These are phyloP conservation scores for Xenops minutus DNA, from an alignment of 2,797 vertebrate genomes.

Conservation along the genomic window DNA sequence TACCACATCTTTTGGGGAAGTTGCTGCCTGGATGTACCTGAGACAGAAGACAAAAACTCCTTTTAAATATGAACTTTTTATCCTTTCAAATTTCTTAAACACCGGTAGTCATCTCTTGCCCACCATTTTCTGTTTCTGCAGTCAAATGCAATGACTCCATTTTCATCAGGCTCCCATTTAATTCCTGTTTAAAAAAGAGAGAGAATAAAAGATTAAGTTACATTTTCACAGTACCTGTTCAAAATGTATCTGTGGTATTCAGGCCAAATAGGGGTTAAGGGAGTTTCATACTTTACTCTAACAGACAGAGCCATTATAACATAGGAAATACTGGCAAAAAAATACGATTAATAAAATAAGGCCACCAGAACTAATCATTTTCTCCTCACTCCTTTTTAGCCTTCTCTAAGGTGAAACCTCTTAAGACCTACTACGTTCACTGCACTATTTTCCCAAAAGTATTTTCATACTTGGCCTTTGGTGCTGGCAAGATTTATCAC, in stretches of 20 bases:
- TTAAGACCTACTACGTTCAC: background rate
- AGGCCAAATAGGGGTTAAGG: background rate
- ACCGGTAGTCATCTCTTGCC: background rate
- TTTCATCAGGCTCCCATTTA: constrained; percentile 97
- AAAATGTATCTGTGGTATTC: background rate
- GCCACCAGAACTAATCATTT: background rate
- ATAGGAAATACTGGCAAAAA: background rate
- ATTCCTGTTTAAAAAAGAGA: constrained; percentile 79
- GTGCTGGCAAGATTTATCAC: background rate
- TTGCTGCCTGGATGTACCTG: constrained; percentile 98
- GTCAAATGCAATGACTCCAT: constrained; percentile 97
- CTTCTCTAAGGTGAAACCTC: background rate
- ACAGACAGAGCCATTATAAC: background rate
- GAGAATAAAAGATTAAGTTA: constrained; percentile 7
- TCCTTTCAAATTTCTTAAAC: background rate
- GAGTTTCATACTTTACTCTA: background rate
- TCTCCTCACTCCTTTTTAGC: background rate
- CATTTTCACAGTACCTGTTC: background rate
- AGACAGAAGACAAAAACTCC: background rate
- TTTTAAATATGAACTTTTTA: background rate
- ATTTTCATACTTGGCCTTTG: background rate
- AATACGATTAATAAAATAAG: background rate
- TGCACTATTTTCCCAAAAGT: background rate
- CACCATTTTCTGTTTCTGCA: constrained; percentile 97
- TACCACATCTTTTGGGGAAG: constrained; percentile 95